Base-by-base conservation (phyloP, 2,797 vertebrate species). In the Pseudomugil tenellus region DNA sequence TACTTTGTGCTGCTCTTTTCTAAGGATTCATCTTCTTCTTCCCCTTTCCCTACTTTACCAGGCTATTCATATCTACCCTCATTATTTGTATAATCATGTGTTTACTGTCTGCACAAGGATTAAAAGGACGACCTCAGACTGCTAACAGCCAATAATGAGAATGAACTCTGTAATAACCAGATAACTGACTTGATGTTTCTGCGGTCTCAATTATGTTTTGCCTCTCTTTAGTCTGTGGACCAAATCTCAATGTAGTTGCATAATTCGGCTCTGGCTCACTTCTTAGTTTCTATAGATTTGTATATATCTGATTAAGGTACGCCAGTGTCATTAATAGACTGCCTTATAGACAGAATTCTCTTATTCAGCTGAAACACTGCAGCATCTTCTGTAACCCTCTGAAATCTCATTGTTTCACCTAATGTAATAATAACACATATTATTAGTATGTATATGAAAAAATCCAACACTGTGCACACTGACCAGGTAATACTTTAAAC, bases 371-470 rank as follows among this genome's bases (percentile, higher is more conserved):
- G 7, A 3, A 21, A 29, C 60, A 60, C 9, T 23, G 12, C 41
- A 12, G 12, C n/a, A 43, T 17, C 23, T 51, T 70, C 28, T 57
- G n/a, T 69, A 62, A 76, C 60, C 31, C 39, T 72, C 66, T 76
- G 70, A 69, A 74, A 76, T 70, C 49, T 51, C 46, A 51, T 43
- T 66, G 69, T 59, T 75, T 74, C 67, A 86, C 79, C 75, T 79
- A 66, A 73, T 77, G n/a, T n/a, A n/a, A n/a, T n/a, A n/a, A n/a
- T n/a, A n/a, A n/a, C n/a, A n/a, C n/a, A n/a, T n/a, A n/a, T n/a
- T n/a, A n/a, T n/a, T n/a, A n/a, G 65, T 31, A 68, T n/a, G n/a
- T 52, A 60, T 84, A 67, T 82, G 73, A 84, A 81, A 80, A 81
- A 78, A n/a, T n/a, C n/a, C n/a, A n/a, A n/a, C n/a, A n/a, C n/a